Percentiles rank a stretch among this genome's conserved stretches.
Evolutionary conservation across 2,888 invertebrate species (phyloP).

Genomic region (Timandra comae): DNA sequence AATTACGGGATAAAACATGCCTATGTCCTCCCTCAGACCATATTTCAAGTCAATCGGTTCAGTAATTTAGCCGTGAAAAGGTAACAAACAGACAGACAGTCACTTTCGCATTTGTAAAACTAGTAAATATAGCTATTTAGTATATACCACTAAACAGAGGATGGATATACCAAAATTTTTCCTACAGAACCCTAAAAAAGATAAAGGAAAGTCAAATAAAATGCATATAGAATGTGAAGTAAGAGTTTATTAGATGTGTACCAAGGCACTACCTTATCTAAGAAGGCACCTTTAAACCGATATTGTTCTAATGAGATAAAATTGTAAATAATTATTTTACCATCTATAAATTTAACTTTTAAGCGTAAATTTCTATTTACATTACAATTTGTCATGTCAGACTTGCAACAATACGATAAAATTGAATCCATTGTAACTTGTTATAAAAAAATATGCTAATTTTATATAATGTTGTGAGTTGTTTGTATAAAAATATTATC

Average conservation of each 20-base stretch:
- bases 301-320: slow-evolving; percentile 49
- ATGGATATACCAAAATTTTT: too few relatives aligned
- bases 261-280: slow-evolving; percentile 62
- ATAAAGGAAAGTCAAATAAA: slow-evolving; percentile 27
- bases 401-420: slow-evolving; percentile 50
- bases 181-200: too few relatives aligned
- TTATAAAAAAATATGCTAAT: slow-evolving; percentile 32
- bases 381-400: slow-evolving; percentile 49
- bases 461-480: slow-evolving; percentile 24
- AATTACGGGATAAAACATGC: too few relatives aligned
- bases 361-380: slow-evolving; percentile 59
- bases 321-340: slow-evolving; percentile 57
- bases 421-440: slow-evolving; percentile 31
- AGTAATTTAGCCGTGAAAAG: too few relatives aligned
- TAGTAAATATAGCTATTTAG: too few relatives aligned
- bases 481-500: slow-evolving; percentile 25
- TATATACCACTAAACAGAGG: too few relatives aligned
- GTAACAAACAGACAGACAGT: too few relatives aligned
- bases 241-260: slow-evolving; percentile 66
- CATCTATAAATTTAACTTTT: slow-evolving; percentile 48
- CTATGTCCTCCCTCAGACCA: too few relatives aligned
- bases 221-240: slow-evolving; percentile 35
- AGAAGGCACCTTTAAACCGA: slow-evolving; percentile 58
- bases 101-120: too few relatives aligned
- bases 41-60: too few relatives aligned